Evolutionary conservation across 2,888 invertebrate species (phyloP), one percentile per base, ranked within the genome.

Genomic region (Schizotus pectinicornis): DNA sequence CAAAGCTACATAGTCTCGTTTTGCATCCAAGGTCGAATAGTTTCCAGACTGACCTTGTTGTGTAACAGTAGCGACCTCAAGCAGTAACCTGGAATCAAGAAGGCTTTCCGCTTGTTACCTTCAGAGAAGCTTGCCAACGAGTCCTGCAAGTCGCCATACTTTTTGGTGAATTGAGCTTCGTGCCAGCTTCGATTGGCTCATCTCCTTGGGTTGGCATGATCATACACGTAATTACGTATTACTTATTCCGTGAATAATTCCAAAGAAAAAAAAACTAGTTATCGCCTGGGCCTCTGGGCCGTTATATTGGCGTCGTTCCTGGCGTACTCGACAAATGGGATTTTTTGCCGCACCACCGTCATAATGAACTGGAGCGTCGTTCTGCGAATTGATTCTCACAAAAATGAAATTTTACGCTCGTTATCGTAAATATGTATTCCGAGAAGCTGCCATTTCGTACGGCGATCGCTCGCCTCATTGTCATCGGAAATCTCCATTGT

Each of bases 391-490:
- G 42, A 46, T 39, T 52, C 37, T 49, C 31, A 45, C 46, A 54
- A 54, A 59, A 50, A 54, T 30, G 54, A 59, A 45, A 59, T 59
- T 59, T 59, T 52, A 59, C 39, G 59, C 45, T 31, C 50, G 50
- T 59, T 59, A 59, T 9, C 8, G 3, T 54, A 12, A 48, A 58
- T 58, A 53, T 51, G 53, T 39, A 38, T 58, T 58, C 53, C 49
- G 13, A 14, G 58, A 58, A 58, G 41, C 36, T n/a, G 39, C 31
- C 31, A 47, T 52, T 57, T 57, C 36, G 12, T 31, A 11, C 42
- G 35, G 13, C 14, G 38, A 46, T 30, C 46, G 12, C 35, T 54
- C 32, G 11, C 5, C 39, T 35, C 41, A 54, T 53, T 58, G 58
- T 58, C 58, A 59, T 41, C 42, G 33, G 31, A 45, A 50, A 56